Evolutionary conservation across 2,113 vertebrate species (phyloP), one percentile per base, ranked within the genome.

Genomic region (Nyctibius bracteatus): DNA sequence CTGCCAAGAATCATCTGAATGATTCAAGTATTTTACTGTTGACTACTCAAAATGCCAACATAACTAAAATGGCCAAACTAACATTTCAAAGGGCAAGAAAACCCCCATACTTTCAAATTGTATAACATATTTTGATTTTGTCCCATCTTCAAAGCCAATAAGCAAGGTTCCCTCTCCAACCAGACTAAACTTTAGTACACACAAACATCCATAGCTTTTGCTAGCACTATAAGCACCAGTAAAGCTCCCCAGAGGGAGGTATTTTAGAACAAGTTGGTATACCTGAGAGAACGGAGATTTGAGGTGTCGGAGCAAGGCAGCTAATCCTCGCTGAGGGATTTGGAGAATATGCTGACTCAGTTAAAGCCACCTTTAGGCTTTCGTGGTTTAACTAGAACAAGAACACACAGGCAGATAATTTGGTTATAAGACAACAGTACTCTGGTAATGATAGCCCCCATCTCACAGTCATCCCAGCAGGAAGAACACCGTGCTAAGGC

Each of bases 221-320:
- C 61, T 51, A 80, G 23, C 27, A 9, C 23, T 35, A 51, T 37
- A 65, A 65, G 22, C n/a, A 49, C 9, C 43, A 92, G 22, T 17
- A 63, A 51, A 86, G 63, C 2, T 79, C 27, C 46, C 47, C 39
- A 66, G 13, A 51, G 31, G 27, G 41, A 72, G 51, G 35, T 6
- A 44, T 43, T 74, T 75, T 7, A 43, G 57, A 66, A 84, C 35
- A 61, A 90, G 85, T 6, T 19, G 52, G 24, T 86, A 20, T 97
- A 97, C 97, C 97, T 97, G 97, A 83, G 33, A 97, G 92, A 84
- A 96, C 25, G 12, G 95, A 97, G 63, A 97, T 96, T 39, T 94
- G 91, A 80, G 94, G 97, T 35, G 88, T 96, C 0, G 59, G 95
- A 91, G 95, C 77, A 61, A 96, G 96, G 86, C 95, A 94, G 82